phyloP scores from a whole-genome alignment of 2,797 vertebrate species.

The Hippoglossus hippoglossus region DNA sequence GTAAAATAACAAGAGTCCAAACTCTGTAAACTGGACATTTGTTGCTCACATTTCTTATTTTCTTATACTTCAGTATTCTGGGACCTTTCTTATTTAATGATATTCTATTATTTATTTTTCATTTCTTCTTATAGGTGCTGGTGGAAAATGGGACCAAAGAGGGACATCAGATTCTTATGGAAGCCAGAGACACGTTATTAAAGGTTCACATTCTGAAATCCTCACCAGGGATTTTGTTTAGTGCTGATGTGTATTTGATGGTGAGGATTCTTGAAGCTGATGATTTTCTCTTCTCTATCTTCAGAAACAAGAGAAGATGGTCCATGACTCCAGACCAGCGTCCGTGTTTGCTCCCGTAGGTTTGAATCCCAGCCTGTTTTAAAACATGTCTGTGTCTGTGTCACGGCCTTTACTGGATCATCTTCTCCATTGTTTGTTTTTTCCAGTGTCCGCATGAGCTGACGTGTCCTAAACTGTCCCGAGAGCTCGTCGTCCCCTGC shows the following conservation, averaged over 20 bases:
- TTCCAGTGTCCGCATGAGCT: constrained; percentile 88
- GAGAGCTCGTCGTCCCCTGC: constrained; percentile 78
- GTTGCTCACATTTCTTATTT: neutral
- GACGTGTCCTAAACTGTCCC: constrained; percentile 85
- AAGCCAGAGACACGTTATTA: constrained; percentile 86
- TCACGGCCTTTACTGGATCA: neutral
- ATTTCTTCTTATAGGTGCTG: constrained; percentile 79
- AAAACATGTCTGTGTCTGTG: rapidly evolving
- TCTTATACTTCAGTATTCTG: neutral
- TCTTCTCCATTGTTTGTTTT: constrained; percentile 3
- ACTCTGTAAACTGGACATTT: too few species aligned
- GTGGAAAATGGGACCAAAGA: constrained; percentile 92
- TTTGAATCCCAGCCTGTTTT: neutral
- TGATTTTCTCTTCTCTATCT: constrained; percentile 2
- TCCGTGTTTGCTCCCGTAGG: constrained; percentile 89
- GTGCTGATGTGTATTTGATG: neutral
- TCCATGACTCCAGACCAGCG: constrained; percentile 78
- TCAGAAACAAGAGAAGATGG: constrained; percentile 82
- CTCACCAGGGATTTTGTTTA: neutral
- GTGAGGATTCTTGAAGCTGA: neutral
- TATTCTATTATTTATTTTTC: neutral
- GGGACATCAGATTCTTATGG: constrained; percentile 90
- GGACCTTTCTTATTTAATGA: neutral
- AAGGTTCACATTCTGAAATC: constrained; percentile 67
- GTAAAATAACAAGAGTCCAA: too few species aligned